Conservation (phyloP, 2,888 invertebrate genomes). For the Sepioteuthis lessoniana region DNA sequence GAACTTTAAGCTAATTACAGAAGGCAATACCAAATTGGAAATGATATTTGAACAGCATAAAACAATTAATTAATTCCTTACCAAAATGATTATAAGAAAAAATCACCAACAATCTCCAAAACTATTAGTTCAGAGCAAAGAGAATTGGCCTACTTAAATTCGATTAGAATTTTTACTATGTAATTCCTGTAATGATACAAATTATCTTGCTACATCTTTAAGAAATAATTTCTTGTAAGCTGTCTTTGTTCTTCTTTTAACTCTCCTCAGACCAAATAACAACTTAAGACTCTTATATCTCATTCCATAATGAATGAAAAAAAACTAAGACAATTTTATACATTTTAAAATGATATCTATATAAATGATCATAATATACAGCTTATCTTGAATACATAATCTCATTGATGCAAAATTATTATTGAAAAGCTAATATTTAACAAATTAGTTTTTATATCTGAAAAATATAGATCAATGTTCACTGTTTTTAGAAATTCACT, state of each 20-base stretch:
- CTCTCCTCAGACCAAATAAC: background rate
- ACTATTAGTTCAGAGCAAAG: background rate
- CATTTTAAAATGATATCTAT: background rate
- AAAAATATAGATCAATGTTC: too few species aligned
- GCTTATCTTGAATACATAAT: too few species aligned
- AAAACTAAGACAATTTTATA: background rate
- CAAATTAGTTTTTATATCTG: too few species aligned
- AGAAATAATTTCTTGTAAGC: background rate
- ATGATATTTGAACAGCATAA: constrained; percentile 33
- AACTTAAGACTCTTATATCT: background rate
- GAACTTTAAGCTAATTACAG: constrained; percentile 7
- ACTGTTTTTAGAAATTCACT: too few species aligned
- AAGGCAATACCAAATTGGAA: background rate
- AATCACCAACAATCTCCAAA: background rate
- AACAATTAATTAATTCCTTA: background rate
- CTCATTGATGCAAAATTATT: too few species aligned
- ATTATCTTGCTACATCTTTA: background rate
- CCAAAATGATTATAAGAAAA: background rate
- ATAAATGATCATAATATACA: too few species aligned
- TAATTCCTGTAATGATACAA: background rate
- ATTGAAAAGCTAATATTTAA: too few species aligned
- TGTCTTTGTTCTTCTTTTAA: background rate
- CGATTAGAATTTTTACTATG: background rate
- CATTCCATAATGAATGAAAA: background rate
- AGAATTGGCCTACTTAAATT: background rate